Evolutionary conservation across 53 echinoderm and acorn worm genomes (phyloP), one percentile per base, ranked within the genome.

Genomic region (Henricia sp.): DNA sequence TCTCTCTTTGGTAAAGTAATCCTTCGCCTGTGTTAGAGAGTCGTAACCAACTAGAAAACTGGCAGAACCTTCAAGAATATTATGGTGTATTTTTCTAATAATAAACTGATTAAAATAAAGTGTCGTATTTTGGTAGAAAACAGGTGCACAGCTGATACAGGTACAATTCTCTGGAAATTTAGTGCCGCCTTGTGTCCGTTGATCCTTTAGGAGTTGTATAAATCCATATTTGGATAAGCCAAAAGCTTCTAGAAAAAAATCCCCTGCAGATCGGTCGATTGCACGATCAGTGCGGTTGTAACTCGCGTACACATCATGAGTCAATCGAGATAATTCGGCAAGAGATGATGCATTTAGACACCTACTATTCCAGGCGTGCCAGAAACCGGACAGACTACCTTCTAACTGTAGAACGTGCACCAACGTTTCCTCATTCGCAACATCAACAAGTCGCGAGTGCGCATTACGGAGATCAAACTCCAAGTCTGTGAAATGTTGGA

Each of bases 401-500:
- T 90, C 90, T 12, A 85, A 6, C 29, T 67, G 70, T 64, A 90
- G 19, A 20, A 38, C 41, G 59, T 90, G 90, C 6, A 70, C 9
- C 2, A 90, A 19, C 1, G 75, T 54, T 44, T 90, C 90, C 6
- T 77, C 58, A 36, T 74, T 59, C 6, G 85, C 34, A 32, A 68
- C 62, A 33, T 77, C 62, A 1, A 29, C 35, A 16, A 85, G 43
- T 24, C 50, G 58, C 30, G 41, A 54, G 60, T 58, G 77, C 9
- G 78, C 56, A 52, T 77, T 27, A 25, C 78, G 73, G 20, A 58
- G 63, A 6, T 32, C 77, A 43, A 84, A 88, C 59, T 77, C 84
- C 38, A 75, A 40, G 41, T 76, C 69, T 2, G 91, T 91, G 48
- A 88, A 91, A 44, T 91, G 88, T 53, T 91, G 91, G 1, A 91